Evolutionary conservation across 1,140 invertebrate species (phyloP).

Genomic region (Drosophila eugracilis): DNA sequence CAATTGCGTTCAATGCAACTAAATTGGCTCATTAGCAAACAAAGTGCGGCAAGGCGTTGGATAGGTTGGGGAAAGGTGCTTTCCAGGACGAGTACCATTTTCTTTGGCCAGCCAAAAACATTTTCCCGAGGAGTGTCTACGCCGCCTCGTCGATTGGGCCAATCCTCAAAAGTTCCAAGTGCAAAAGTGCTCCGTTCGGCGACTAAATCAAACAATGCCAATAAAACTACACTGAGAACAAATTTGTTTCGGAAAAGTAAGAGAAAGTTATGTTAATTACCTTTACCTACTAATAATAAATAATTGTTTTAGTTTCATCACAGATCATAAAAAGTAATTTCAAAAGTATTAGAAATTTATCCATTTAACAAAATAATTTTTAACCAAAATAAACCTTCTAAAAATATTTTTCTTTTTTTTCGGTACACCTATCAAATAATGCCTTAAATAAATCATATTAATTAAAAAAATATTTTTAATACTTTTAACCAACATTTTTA

Average conservation of each 20-base stretch:
- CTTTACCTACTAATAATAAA: too few species aligned
- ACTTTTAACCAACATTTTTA: too few species aligned
- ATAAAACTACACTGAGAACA: constrained; percentile 11
- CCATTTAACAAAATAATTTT: too few species aligned
- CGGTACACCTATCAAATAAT: too few species aligned
- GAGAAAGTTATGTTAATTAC: background rate
- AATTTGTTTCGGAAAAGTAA: background rate
- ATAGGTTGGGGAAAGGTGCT: background rate
- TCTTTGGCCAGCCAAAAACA: constrained; percentile 41
- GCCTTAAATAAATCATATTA: too few species aligned
- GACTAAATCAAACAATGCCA: constrained; percentile 57
- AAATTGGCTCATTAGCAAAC: constrained; percentile 80
- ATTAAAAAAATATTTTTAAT: background rate
- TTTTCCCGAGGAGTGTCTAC: constrained; percentile 19
- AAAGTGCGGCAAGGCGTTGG: constrained; percentile 40
- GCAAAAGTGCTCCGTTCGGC: constrained; percentile 25
- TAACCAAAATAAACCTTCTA: background rate
- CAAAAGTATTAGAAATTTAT: too few species aligned
- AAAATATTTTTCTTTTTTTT: background rate
- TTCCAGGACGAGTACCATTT: constrained; percentile 15
- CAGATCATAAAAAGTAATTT: too few species aligned
- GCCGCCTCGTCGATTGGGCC: constrained; percentile 10
- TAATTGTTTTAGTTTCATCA: too few species aligned
- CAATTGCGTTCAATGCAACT: constrained; percentile 75
- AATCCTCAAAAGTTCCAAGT: constrained; percentile 52